Base-by-base conservation (phyloP, 2,888 invertebrate genomes). In the Yponomeuta evonymella region DNA sequence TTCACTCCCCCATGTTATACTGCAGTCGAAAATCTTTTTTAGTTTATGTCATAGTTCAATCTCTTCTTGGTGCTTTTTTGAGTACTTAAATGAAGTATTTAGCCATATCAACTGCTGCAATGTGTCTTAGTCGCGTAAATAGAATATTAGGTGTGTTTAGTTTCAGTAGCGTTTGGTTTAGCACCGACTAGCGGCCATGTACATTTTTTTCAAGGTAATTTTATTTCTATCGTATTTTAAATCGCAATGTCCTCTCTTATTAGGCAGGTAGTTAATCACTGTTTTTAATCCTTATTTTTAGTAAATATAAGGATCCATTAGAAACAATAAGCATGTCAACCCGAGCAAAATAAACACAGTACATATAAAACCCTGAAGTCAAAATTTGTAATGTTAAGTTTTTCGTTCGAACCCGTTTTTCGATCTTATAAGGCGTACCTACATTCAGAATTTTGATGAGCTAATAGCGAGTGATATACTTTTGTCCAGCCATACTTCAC, bases 151-250 rank as follows among this genome's bases (percentile, higher is more conserved):
- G 76, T 85, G 79, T 87, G 83, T 87, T 83, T 86, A 88, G 86
- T 86, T 85, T 82, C 74, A 66, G 81, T 89, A 90, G 85, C 79
- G 70, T 78, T 58, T 58, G 4, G 43, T 58, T 58, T 83, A 79
- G 84, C 73, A 78, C 89, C 89, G 90, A 79, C 29, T 91, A 91
- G 90, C 90, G 90, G 89, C 78, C 72, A 73, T 79, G 84, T 85
- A 86, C 82, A 78, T 86, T 51, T 58, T 87, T 85, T 67, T 67
- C 2, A 15, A 67, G 67, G 48, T 48, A 0, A 23, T 48, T 15
- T 67, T 67, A 10, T 67, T 43, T n/a, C 12, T 66, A 33, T 8
- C 73, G 72, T 79, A 15, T 70, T 68, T 76, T 76, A 79, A 81
- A 79, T 80, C 81, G 78, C 79, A 72, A 80, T 76, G 80, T 80